These are phyloP conservation scores for Palaemon carinicauda DNA, from an alignment of 1,140 invertebrate species.

Conservation along the genomic window DNA sequence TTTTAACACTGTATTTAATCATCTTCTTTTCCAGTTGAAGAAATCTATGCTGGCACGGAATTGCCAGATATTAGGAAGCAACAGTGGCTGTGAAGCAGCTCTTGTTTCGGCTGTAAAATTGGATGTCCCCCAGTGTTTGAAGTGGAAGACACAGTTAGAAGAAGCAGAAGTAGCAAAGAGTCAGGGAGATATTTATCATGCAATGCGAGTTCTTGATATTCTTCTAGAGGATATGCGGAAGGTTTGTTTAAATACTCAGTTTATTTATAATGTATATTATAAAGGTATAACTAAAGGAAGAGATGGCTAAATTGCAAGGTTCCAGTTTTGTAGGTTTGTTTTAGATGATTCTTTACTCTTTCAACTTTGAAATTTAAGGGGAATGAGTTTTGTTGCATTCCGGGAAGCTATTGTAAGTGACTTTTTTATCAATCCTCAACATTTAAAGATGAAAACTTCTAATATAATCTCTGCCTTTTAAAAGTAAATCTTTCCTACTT, in stretches of 20 bases:
- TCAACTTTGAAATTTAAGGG: too few species aligned
- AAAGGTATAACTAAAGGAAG: too few species aligned
- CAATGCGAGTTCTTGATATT: not conserved
- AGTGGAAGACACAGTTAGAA: not conserved
- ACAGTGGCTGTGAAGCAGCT: not conserved
- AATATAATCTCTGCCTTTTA: too few species aligned
- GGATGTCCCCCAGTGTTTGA: not conserved
- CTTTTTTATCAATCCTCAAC: too few species aligned
- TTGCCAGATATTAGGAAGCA: not conserved
- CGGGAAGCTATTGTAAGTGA: too few species aligned
- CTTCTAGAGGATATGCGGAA: constrained; percentile 1
- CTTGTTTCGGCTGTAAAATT: not conserved
- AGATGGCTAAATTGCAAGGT: too few species aligned
- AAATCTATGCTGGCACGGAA: constrained; percentile 11
- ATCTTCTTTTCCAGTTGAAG: constrained; percentile 3
- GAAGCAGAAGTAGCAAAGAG: constrained; percentile 27
- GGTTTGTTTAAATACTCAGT: not conserved
- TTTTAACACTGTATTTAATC: too few species aligned
- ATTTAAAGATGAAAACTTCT: too few species aligned
- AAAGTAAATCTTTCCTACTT: too few species aligned
- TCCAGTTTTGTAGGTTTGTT: too few species aligned
- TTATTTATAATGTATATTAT: not conserved
- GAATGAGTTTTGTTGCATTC: too few species aligned
- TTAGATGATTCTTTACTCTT: too few species aligned
- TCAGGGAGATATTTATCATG: not conserved